These are phyloP conservation scores for Cryptomyrus ogoouensis DNA, from an alignment of 2,113 vertebrate genomes.

Conservation along the genomic window DNA sequence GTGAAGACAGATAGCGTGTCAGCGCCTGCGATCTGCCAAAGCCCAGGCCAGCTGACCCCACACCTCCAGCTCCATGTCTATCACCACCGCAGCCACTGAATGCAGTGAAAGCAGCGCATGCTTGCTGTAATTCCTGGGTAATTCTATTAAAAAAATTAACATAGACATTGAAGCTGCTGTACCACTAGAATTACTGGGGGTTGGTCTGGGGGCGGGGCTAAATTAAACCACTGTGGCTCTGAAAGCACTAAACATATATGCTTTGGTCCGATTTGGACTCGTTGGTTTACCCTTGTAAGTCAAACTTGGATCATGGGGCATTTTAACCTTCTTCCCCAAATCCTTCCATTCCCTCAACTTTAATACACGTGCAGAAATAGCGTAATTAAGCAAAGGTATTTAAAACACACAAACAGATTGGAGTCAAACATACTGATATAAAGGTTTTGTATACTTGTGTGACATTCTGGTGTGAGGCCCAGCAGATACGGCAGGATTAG, in stretches of 20 bases:
- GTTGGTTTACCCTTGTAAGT: not conserved
- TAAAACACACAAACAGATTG: not conserved
- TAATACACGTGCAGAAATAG: not conserved
- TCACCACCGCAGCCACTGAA: not conserved
- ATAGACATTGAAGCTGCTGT: not conserved
- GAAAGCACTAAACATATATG: not conserved
- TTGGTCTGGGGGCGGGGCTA: not conserved
- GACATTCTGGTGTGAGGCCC: not conserved
- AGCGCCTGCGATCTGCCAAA: not conserved
- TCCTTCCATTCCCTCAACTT: not conserved
- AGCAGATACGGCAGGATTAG: not conserved
- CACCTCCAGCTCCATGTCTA: not conserved
- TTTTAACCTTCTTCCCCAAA: not conserved
- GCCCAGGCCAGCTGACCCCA: not conserved
- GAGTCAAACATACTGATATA: not conserved
- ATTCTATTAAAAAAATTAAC: not conserved
- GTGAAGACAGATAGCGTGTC: not conserved
- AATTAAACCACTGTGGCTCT: not conserved
- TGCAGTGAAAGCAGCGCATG: not conserved
- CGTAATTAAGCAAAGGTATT: not conserved
- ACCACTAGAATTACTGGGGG: not conserved
- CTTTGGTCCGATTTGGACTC: not conserved
- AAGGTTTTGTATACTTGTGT: not conserved
- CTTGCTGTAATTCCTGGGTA: not conserved
- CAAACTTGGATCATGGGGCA: not conserved